Conservation (phyloP, 2,888 invertebrate species). For the Acanthosepion pharaonis region DNA sequence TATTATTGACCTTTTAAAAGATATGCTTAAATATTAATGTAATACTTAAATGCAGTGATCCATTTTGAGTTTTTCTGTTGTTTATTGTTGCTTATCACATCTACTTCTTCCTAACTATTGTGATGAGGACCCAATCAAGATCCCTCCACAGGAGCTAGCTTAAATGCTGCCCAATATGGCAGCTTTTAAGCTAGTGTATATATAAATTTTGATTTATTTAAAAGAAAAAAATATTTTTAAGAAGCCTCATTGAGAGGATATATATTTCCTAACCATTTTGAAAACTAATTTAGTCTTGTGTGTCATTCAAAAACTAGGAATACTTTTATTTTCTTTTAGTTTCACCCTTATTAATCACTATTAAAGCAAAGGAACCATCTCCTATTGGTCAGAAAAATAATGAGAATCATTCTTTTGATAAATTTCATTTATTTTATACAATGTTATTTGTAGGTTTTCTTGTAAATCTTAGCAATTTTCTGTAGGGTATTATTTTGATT, state of each 20-base stretch:
- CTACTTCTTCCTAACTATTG: no score
- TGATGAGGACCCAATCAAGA: no score
- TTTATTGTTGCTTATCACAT: no score
- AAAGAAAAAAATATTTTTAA: background rate
- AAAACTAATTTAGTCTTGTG: background rate
- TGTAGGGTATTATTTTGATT: no score
- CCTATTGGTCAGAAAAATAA: background rate
- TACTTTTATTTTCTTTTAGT: background rate
- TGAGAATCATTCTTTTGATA: background rate
- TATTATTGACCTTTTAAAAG: no score
- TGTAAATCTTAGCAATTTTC: background rate
- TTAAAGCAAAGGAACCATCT: background rate
- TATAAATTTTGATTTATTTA: constrained; percentile 33
- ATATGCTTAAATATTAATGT: no score
- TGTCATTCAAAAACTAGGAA: background rate
- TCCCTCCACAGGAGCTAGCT: no score
- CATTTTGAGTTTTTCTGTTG: no score
- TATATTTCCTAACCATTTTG: background rate
- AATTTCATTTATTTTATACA: background rate
- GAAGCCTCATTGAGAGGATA: background rate
- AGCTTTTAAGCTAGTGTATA: background rate
- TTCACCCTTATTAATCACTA: no score
- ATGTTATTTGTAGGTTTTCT: background rate
- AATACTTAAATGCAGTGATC: no score
- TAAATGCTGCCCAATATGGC: no score